A percentile compares a stretch with the other conserved stretches of the same genome.
phyloP scores from a whole-genome alignment of 64 coral and sea anemone species.

The Stichodactyla mertensii region DNA sequence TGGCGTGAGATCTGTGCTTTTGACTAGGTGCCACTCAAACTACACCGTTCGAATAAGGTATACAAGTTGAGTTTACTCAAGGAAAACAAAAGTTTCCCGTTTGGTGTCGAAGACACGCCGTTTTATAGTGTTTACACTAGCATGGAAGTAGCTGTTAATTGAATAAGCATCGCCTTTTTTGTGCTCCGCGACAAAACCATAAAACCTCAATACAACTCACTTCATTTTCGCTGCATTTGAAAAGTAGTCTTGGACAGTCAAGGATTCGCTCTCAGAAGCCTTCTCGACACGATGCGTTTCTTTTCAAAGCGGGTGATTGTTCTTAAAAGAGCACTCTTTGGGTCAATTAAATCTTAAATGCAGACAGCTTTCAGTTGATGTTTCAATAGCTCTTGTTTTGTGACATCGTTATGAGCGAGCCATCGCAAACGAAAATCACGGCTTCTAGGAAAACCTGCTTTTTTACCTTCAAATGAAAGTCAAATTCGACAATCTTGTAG shows the following conservation, averaged over 20 bases:
- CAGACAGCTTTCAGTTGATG: slow-evolving; percentile 13
- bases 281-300: not conserved
- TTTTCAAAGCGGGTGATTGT: slow-evolving; percentile 2
- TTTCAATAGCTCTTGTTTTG: slow-evolving; percentile 9
- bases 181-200: not conserved
- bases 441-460: not conserved
- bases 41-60: not conserved
- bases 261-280: not conserved
- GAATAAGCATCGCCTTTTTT: slow-evolving; percentile 11
- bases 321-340: slow-evolving; percentile 10
- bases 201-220: slow-evolving; percentile 5
- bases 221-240: not conserved
- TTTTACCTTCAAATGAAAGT: not conserved
- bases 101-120: not conserved
- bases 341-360: slow-evolving; percentile 16
- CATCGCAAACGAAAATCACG: not conserved
- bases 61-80: slow-evolving; percentile 6
- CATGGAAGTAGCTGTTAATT: slow-evolving; percentile 18
- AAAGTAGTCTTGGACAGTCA: not conserved
- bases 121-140: slow-evolving; percentile 25
- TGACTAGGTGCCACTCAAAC: slow-evolving; percentile 15
- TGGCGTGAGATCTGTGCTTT: slow-evolving; percentile 4
- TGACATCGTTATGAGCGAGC: not conserved
- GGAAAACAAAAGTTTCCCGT: not conserved
- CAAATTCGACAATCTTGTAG: not conserved